Conservation (phyloP, 2,113 vertebrate genomes). For the Prunella himalayana region DNA sequence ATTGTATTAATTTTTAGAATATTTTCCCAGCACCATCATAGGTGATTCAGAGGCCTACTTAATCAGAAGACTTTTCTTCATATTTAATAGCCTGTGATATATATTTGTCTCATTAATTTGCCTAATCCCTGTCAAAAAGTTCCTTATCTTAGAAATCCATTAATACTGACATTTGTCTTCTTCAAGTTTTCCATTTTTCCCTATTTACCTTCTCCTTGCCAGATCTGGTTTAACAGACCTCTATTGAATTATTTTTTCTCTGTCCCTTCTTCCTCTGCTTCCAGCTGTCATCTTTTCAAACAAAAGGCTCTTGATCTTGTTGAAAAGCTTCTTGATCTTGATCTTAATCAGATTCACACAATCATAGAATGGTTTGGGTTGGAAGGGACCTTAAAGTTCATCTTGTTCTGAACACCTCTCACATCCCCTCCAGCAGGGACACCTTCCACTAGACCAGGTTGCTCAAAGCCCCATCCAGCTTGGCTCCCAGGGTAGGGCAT, state of each 20-base stretch:
- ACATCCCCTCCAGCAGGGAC: background rate
- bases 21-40: background rate
- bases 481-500: background rate
- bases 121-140: background rate
- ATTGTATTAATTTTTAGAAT: background rate
- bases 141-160: background rate
- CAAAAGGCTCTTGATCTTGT: background rate
- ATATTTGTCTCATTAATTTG: background rate
- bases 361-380: background rate
- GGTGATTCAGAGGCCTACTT: background rate
- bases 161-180: background rate
- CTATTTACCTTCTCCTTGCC: background rate
- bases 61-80: background rate
- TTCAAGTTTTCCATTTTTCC: background rate
- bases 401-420: background rate
- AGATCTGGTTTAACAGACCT: background rate
- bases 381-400: background rate
- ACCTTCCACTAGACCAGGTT: accelerated
- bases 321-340: background rate
- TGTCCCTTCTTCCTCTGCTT: background rate
- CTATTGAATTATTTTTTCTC: background rate
- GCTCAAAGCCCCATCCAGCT: background rate
- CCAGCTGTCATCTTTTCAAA: background rate
- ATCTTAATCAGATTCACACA: background rate
- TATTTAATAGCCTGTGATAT: background rate